Evolutionary conservation across 2,113 vertebrate species (phyloP), one percentile per base, ranked within the genome.

Genomic region (Scopus umbretta): DNA sequence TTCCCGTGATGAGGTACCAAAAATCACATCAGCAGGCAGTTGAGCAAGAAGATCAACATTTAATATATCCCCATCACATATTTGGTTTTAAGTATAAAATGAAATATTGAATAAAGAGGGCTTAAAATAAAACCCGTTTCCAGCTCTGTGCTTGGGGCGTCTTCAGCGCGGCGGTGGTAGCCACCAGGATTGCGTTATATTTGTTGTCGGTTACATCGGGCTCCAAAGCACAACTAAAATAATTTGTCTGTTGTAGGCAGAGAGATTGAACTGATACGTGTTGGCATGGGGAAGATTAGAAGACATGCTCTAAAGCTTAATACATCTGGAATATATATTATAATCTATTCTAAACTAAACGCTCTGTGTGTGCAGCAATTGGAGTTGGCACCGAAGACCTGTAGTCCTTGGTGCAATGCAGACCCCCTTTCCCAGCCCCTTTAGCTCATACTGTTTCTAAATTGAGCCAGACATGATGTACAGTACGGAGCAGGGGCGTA

Each of bases 181-280:
- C 23, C 0, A 0, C 32, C 2, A 2, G 68, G 47, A 49, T 43
- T 8, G 1, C 0, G 2, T 61, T 32, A 3, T 32, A 23, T 66
- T 50, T 40, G 58, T 11, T 45, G 65, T 50, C 1, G 7, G 47
- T 18, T 52, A 6, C 42, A 6, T 4, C 0, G 2, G 58, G 67
- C 38, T 66, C 63, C 49, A 32, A 76, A 78, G 26, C 82, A 76
- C 29, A 50, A 12, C 59, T 40, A 16, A 59, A 93, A 86, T 45
- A 2, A 47, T 40, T 29, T 76, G 29, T 50, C 71, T 66, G 25
- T 9, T 66, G 50, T 34, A 43, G 40, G 74, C 15, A 43, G 63
- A 68, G 59, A 80, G 80, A 59, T 25, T 70, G 79, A 83, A 5
- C 45, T 59, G 94, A 58, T 58, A 3, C 0, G 0, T 5, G 17